Evolutionary conservation across 2,888 invertebrate species (phyloP).

Genomic region (Pycnomerus fuliginosus): DNA sequence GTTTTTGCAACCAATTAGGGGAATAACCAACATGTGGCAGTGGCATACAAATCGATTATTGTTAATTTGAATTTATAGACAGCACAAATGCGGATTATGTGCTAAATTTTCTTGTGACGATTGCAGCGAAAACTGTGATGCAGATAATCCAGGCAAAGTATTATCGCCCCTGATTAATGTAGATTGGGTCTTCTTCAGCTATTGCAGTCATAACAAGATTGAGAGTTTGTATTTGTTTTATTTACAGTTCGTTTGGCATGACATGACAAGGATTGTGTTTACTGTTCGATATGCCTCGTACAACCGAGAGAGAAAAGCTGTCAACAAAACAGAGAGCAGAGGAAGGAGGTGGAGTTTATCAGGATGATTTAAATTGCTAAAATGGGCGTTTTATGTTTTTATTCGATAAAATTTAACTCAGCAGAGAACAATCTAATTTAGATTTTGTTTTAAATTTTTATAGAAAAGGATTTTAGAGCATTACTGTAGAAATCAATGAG

Average conservation of each 20-base stretch:
- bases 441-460: constrained; percentile 44
- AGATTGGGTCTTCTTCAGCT: constrained; percentile 24
- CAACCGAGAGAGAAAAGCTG: constrained; percentile 22
- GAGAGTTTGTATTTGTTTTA: constrained; percentile 35
- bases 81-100: too few relatives aligned
- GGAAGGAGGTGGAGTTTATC: constrained; percentile 40
- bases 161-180: constrained; percentile 27
- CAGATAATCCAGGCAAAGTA: too few relatives aligned
- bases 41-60: too few relatives aligned
- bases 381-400: constrained; percentile 53
- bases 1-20: too few relatives aligned
- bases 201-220: constrained; percentile 32
- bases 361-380: constrained; percentile 53
- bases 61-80: too few relatives aligned
- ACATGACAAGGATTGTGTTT: constrained; percentile 23
- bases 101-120: too few relatives aligned
- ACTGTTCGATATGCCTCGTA: constrained; percentile 19
- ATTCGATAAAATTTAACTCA: constrained; percentile 49
- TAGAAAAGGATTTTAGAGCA: constrained; percentile 42
- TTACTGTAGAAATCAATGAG: constrained; percentile 40
- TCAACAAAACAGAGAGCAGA: constrained; percentile 24
- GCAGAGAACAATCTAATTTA: constrained; percentile 45
- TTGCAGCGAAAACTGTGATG: too few relatives aligned
- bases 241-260: constrained; percentile 37
- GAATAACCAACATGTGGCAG: too few relatives aligned